Evolutionary conservation across 1,140 invertebrate species (phyloP).

Genomic region (Drosophila pandora): DNA sequence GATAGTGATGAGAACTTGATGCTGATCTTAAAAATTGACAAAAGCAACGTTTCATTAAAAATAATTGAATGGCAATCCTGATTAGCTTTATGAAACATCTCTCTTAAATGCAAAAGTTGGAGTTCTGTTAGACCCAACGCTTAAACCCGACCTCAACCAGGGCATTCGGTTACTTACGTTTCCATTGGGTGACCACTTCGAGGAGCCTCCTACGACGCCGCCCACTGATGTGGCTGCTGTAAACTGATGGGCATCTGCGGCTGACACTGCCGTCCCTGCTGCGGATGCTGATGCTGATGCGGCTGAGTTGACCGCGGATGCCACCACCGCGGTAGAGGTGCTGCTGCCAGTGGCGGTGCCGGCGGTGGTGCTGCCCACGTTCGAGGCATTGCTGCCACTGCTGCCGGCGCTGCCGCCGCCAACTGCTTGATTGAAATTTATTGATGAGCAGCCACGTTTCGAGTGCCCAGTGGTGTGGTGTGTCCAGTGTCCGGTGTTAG

Average conservation of each 20-base stretch:
- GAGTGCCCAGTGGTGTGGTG: slow-evolving; percentile 8
- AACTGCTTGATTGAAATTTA: slow-evolving; percentile 80
- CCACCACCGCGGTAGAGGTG: slow-evolving; percentile 64
- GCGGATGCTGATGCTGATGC: slow-evolving; percentile 9
- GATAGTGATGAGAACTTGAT: not conserved
- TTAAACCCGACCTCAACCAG: not conserved
- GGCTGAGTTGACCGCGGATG: slow-evolving; percentile 22
- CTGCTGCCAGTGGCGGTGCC: slow-evolving; percentile 68
- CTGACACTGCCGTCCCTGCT: slow-evolving; percentile 13
- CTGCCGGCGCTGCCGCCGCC: slow-evolving; percentile 75
- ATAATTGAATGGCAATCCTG: no score
- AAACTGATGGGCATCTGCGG: slow-evolving; percentile 42
- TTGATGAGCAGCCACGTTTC: slow-evolving; percentile 65
- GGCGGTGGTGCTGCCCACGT: slow-evolving; percentile 68
- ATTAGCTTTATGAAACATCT: no score
- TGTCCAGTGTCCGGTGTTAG: slow-evolving; percentile 59
- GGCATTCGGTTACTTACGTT: slow-evolving; percentile 70
- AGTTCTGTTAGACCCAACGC: not conserved
- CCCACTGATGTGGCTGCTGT: slow-evolving; percentile 29
- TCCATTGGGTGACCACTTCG: slow-evolving; percentile 82
- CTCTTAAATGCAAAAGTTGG: no score
- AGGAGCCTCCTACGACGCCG: slow-evolving; percentile 42
- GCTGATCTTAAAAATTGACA: not conserved
- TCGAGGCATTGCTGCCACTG: slow-evolving; percentile 74
- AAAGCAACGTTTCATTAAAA: no score